These are phyloP conservation scores for Drosophila algonquin DNA, from an alignment of 2,888 invertebrate genomes.

Conservation along the genomic window DNA sequence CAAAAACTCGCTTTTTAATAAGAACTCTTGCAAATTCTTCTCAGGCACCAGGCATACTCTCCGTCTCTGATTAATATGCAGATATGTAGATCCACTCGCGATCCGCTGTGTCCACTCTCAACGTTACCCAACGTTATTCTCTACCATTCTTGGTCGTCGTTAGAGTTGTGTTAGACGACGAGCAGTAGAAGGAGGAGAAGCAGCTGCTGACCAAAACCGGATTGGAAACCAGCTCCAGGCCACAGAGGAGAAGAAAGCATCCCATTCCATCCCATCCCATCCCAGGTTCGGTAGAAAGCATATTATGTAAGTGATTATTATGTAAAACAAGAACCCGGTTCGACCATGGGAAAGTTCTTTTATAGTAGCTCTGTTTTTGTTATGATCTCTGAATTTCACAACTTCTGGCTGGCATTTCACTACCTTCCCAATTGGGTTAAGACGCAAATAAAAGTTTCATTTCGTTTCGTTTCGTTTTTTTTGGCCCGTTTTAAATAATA, in stretches of 20 bases:
- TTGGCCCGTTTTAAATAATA: background rate
- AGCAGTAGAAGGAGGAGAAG: slow-evolving; percentile 26
- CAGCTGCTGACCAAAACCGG: slow-evolving; percentile 44
- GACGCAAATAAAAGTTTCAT: slow-evolving; percentile 63
- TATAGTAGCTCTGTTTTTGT: slow-evolving; percentile 8
- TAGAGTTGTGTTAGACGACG: slow-evolving; percentile 69
- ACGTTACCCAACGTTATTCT: slow-evolving; percentile 6
- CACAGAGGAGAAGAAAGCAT: slow-evolving; percentile 68
- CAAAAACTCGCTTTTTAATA: slow-evolving; percentile 74
- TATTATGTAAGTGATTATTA: slow-evolving; percentile 71
- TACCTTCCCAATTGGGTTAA: slow-evolving; percentile 45
- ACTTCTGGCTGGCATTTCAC: slow-evolving; percentile 51
- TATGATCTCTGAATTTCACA: slow-evolving; percentile 63
- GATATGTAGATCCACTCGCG: slow-evolving; percentile 48
- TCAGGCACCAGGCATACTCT: slow-evolving; percentile 34
- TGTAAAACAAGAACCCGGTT: slow-evolving; percentile 54
- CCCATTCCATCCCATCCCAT: slow-evolving; percentile 68
- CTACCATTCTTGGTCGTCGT: slow-evolving; percentile 54
- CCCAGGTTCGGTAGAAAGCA: slow-evolving; percentile 71
- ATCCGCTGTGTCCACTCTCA: slow-evolving; percentile 16
- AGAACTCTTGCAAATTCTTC: slow-evolving; percentile 78
- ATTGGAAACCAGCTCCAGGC: slow-evolving; percentile 53
- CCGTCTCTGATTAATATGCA: slow-evolving; percentile 74
- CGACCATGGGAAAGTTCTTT: slow-evolving; percentile 70
- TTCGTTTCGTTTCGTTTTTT: slow-evolving; percentile 6